These are phyloP conservation scores for Heteromurus nitidus DNA, from an alignment of 2,888 invertebrate species.

Conservation along the genomic window DNA sequence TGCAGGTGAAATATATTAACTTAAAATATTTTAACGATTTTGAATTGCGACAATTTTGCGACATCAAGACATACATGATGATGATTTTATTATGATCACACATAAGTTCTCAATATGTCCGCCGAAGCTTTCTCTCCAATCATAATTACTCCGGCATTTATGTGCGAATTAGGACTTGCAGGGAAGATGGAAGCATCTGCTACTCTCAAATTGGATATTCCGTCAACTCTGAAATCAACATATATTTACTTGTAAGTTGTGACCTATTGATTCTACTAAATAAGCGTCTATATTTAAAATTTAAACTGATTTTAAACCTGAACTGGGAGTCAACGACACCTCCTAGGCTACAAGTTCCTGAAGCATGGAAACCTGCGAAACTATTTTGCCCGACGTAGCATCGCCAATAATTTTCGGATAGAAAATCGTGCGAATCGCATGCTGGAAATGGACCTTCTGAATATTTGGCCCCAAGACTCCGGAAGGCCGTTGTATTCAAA, in stretches of 20 bases:
- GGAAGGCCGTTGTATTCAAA: not conserved
- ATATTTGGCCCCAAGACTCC: not conserved
- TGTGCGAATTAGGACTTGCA: slow-evolving; percentile 24
- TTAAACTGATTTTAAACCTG: no score
- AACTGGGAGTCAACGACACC: not conserved
- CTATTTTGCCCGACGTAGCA: not conserved
- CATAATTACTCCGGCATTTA: slow-evolving; percentile 18
- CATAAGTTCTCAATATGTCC: no score
- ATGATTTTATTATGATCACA: no score
- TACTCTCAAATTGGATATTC: slow-evolving; percentile 36
- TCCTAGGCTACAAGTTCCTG: slow-evolving; percentile 9
- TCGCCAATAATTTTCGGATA: not conserved
- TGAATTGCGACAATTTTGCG: no score
- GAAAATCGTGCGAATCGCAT: not conserved
- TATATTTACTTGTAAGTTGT: no score
- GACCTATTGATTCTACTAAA: no score
- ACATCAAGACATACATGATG: no score
- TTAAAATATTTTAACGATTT: no score
- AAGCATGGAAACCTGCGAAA: not conserved
- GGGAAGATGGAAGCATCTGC: slow-evolving; percentile 50
- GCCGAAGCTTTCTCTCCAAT: no score
- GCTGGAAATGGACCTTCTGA: not conserved
- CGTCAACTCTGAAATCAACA: slow-evolving; percentile 26
- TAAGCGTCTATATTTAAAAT: no score
- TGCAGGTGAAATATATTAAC: no score